Evolutionary conservation across 2,113 vertebrate species (phyloP).

Genomic region (Hyperopisus bebe): DNA sequence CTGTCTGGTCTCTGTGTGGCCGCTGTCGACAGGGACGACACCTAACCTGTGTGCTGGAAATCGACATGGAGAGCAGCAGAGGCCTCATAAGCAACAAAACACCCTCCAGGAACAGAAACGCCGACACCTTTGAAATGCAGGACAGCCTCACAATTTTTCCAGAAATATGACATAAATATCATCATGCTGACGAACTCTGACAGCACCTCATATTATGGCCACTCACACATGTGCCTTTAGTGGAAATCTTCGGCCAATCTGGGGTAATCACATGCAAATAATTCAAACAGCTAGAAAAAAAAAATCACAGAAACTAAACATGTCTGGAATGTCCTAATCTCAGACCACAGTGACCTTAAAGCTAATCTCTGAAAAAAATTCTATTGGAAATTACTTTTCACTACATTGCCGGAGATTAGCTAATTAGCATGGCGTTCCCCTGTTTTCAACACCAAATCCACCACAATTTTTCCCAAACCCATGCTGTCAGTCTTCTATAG

Average conservation of each 20-base stretch:
- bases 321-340: constrained; percentile 58
- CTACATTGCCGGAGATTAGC: constrained; percentile 38
- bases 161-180: background rate
- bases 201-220: background rate
- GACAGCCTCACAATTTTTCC: background rate
- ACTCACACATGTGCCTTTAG: background rate
- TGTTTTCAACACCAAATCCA: background rate
- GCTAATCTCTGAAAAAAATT: constrained; percentile 51
- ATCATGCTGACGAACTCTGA: background rate
- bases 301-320: constrained; percentile 49
- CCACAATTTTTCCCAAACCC: background rate
- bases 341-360: constrained; percentile 34
- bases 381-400: constrained; percentile 38
- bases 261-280: constrained; percentile 57
- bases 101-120: background rate
- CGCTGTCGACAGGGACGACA: background rate
- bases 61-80: background rate
- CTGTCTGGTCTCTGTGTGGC: background rate
- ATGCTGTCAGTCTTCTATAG: background rate
- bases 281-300: constrained; percentile 46
- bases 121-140: background rate
- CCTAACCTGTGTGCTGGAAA: background rate
- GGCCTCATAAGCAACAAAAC: background rate
- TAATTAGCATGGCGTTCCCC: constrained; percentile 31
- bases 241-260: constrained; percentile 6